Percentiles rank a stretch among this genome's conserved stretches.
These are phyloP conservation scores for Penaeus japonicus DNA, from an alignment of 1,140 invertebrate species.

Conservation along the genomic window DNA sequence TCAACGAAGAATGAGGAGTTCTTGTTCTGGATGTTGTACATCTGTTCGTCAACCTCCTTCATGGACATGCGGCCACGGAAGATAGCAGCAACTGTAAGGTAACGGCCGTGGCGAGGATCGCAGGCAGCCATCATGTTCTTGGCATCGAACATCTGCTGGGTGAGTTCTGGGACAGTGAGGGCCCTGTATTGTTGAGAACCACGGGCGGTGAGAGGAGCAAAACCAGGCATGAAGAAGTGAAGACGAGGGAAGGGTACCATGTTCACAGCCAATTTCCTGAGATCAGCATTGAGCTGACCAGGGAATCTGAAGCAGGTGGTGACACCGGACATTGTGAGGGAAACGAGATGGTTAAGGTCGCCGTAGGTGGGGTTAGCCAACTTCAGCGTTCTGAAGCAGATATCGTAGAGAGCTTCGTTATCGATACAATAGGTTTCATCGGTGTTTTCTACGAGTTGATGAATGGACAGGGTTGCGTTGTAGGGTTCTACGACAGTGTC, in stretches of 20 bases:
- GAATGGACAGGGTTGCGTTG: constrained; percentile 48
- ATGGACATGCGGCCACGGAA: constrained; percentile 51
- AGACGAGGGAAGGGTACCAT: constrained; percentile 53
- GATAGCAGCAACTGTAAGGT: constrained; percentile 44
- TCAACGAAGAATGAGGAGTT: constrained; percentile 51
- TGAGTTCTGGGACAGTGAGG: constrained; percentile 46
- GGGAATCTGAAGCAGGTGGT: constrained; percentile 51
- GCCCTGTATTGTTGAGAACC: constrained; percentile 50
- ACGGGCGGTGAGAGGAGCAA: constrained; percentile 44
- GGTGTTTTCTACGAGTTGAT: constrained; percentile 48
- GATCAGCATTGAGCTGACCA: constrained; percentile 45
- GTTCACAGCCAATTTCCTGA: constrained; percentile 46
- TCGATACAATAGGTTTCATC: constrained; percentile 51
- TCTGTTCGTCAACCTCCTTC: constrained; percentile 51
- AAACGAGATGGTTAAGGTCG: constrained; percentile 48
- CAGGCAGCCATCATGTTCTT: constrained; percentile 54
- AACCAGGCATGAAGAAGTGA: constrained; percentile 53
- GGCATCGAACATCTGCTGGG: constrained; percentile 51
- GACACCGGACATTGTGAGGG: constrained; percentile 52
- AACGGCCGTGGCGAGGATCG: constrained; percentile 41
- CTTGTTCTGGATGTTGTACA: constrained; percentile 53
- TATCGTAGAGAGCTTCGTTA: constrained; percentile 46
- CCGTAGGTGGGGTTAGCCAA: constrained; percentile 48
- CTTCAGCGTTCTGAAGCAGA: constrained; percentile 48
- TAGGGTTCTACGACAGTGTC: constrained; percentile 50